Evolutionary conservation across 2,797 vertebrate genomes (phyloP).

Genomic region (Octomys mimax): DNA sequence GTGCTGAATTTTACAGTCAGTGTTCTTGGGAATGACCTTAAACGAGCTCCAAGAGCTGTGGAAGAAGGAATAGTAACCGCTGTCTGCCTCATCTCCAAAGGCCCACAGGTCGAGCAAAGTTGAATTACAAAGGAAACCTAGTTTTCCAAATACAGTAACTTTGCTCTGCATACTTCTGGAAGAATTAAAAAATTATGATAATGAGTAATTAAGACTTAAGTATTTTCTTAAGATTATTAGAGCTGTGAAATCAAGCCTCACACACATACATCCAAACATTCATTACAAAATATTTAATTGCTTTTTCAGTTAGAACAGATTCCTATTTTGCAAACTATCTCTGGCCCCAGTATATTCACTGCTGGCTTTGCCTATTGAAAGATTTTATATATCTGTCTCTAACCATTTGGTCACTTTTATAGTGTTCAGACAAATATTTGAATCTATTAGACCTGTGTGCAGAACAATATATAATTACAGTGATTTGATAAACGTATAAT

Average conservation of each 20-base stretch:
- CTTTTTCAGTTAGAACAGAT: constrained; percentile 68
- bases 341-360: not conserved
- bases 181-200: constrained; percentile 58
- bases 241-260: constrained; percentile 36
- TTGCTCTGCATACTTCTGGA: not conserved
- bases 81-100: not conserved
- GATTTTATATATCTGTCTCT: not conserved
- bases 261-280: constrained; percentile 10
- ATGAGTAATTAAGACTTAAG: constrained; percentile 64
- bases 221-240: constrained; percentile 62
- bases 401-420: not conserved
- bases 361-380: constrained; percentile 17
- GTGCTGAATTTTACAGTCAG: not conserved
- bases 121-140: not conserved
- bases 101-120: not conserved
- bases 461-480: not conserved
- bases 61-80: not conserved
- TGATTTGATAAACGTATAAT: not conserved
- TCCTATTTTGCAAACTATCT: constrained; percentile 46
- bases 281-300: constrained; percentile 69
- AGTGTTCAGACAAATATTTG: constrained; percentile 22
- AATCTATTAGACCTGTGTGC: constrained; percentile 11
- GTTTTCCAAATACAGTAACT: not conserved
- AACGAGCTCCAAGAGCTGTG: not conserved
- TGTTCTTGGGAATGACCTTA: not conserved